Base-by-base conservation (phyloP, 2,888 invertebrate species). In the Colletes collaris region DNA sequence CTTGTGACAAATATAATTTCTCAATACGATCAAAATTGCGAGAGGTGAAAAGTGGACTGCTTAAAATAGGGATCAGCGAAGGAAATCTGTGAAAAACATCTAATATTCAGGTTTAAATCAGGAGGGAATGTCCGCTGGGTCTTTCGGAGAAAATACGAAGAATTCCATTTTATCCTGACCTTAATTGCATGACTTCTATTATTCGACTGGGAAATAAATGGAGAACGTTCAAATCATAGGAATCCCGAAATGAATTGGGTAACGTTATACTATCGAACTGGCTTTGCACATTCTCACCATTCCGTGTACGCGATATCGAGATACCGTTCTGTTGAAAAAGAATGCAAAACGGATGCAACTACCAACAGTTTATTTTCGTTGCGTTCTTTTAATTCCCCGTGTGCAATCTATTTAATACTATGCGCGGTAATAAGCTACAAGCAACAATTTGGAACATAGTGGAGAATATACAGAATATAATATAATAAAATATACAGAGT, bases 131-230 rank as follows among this genome's bases (percentile, higher is more conserved):
- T 44, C 27, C 37, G 40, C 27, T 53, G 53, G 19, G 13, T 46
- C n/a, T 55, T 55, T n/a, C 27, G 10, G 10, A 4, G 1, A n/a
- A 27, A 27, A 27, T 27, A 27, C 27, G 27, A 19, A 49, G 64
- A 59, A 58, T 50, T 58, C 64, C 65, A 37, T 37, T 64, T 65
- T 50, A 56, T 60, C 68, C 67, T 77, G 82, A 53, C 77, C 73
- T 81, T 69, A 77, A 82, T 81, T 73, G 58, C 59, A 66, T 52
- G 27, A 50, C 66, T 52, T 19, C 27, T 37, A 27, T 60, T 78
- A 56, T 66, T 10, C 50, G 53, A 19, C 37, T n/a, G 50, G 53
- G 52, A 53, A 71, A 71, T 35, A 49, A 63, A 72, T n/a, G 16
- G 49, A 37, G n/a, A 55, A 35, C 8, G 52, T 37, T 49, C 35